A percentile compares a stretch with the other conserved stretches of the same genome.
These are phyloP conservation scores for Leucozona laternaria DNA, from an alignment of 2,888 invertebrate genomes.

Conservation along the genomic window DNA sequence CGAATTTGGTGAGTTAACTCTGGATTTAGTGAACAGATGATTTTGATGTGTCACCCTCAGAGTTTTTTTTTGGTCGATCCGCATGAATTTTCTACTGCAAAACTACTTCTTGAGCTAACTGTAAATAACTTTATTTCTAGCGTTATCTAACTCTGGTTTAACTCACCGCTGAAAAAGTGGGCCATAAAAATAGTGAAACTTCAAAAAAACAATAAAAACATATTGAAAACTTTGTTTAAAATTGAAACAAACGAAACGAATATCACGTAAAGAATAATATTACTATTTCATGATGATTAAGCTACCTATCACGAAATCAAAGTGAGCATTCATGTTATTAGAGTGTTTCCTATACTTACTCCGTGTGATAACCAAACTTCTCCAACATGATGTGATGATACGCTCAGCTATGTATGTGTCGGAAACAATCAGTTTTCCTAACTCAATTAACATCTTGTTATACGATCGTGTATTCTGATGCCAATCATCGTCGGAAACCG, in stretches of 20 bases:
- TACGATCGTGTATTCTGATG: conserved; percentile 47
- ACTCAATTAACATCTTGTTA: conserved; percentile 65
- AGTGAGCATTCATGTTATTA: background rate
- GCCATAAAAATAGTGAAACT: too few species aligned
- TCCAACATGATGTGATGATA: conserved; percentile 21
- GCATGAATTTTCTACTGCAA: too few species aligned
- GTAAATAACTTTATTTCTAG: too few species aligned
- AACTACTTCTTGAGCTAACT: too few species aligned
- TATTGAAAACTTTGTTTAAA: background rate
- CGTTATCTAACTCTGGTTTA: too few species aligned
- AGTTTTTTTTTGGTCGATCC: too few species aligned
- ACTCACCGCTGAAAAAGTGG: too few species aligned
- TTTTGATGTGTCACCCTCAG: too few species aligned
- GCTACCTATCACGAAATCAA: background rate
- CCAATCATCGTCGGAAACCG: conserved; percentile 33
- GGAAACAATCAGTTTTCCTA: conserved; percentile 49
- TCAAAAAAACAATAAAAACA: too few species aligned
- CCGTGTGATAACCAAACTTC: conserved; percentile 1
- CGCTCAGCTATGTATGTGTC: conserved; percentile 6
- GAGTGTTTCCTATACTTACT: background rate
- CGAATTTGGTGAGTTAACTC: too few species aligned
- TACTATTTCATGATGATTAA: background rate
- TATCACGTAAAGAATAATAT: background rate
- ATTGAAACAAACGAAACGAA: background rate
- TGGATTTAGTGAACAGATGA: too few species aligned